These are phyloP conservation scores for Notospermus geniculatus DNA, from an alignment of 1,140 invertebrate species.

Conservation along the genomic window DNA sequence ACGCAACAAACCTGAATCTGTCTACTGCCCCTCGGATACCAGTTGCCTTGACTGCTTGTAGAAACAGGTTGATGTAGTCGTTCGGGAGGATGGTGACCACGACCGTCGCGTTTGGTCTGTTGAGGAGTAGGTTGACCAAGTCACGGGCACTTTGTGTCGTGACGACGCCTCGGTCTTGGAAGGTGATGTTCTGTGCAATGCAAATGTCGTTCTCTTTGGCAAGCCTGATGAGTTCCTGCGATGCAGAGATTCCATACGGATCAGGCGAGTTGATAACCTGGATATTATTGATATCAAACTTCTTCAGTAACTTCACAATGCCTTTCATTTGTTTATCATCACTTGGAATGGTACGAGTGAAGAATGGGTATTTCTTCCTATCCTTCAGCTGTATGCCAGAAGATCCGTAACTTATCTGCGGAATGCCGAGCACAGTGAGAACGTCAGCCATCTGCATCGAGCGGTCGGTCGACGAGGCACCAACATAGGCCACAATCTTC, in stretches of 20 bases:
- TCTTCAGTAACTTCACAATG: slow-evolving; percentile 56
- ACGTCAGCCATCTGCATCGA: slow-evolving; percentile 43
- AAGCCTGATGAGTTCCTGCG: slow-evolving; percentile 22
- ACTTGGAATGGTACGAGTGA: slow-evolving; percentile 75
- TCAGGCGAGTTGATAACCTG: slow-evolving; percentile 38
- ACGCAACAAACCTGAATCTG: slow-evolving; percentile 57
- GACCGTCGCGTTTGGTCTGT: slow-evolving; percentile 44
- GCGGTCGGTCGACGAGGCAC: slow-evolving; percentile 38
- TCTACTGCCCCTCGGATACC: not conserved
- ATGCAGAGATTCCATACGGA: slow-evolving; percentile 35
- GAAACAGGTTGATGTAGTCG: slow-evolving; percentile 33
- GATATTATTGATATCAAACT: slow-evolving; percentile 43
- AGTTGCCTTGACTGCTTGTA: slow-evolving; percentile 29
- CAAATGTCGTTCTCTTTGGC: slow-evolving; percentile 33
- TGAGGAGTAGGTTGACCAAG: slow-evolving; percentile 32
- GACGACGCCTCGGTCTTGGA: slow-evolving; percentile 31
- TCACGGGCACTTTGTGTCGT: slow-evolving; percentile 37
- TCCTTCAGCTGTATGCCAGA: slow-evolving; percentile 72
- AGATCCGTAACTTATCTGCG: slow-evolving; percentile 77
- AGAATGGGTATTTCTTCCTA: slow-evolving; percentile 72
- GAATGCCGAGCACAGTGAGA: slow-evolving; percentile 65
- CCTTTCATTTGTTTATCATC: slow-evolving; percentile 77
- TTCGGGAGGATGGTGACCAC: slow-evolving; percentile 39
- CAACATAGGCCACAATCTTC: slow-evolving; percentile 43
- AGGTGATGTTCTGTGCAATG: slow-evolving; percentile 38